Percentiles rank a stretch among this genome's conserved stretches.
phyloP scores from a whole-genome alignment of 2,888 invertebrate species.

The Drosophila nigricruria region DNA sequence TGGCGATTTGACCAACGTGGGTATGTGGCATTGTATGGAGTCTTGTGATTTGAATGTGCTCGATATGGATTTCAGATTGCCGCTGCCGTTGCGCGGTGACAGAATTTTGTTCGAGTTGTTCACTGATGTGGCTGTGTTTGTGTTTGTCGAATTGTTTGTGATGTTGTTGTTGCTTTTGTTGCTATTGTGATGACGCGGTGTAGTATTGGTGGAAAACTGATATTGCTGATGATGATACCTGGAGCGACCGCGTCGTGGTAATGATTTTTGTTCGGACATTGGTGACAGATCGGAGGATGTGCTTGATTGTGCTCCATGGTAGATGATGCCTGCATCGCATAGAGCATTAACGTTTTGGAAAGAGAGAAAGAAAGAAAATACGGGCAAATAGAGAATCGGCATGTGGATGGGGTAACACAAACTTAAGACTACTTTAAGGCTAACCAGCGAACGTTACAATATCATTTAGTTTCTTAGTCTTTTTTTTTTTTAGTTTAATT shows the following conservation, averaged over 20 bases:
- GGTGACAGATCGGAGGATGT: constrained; percentile 92
- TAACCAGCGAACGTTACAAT: constrained; percentile 31
- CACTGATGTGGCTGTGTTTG: constrained; percentile 67
- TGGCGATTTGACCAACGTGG: constrained; percentile 84
- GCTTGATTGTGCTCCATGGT: constrained; percentile 91
- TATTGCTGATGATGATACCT: constrained; percentile 87
- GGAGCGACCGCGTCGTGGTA: constrained; percentile 90
- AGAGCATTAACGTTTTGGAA: constrained; percentile 38
- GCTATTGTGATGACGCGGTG: constrained; percentile 86
- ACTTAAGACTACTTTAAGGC: constrained; percentile 49
- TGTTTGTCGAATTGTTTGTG: constrained; percentile 68
- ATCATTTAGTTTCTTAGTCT: constrained; percentile 4
- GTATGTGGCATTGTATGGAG: constrained; percentile 85
- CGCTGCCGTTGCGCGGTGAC: constrained; percentile 83
- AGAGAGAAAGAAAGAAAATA: constrained; percentile 72
- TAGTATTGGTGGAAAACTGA: constrained; percentile 86
- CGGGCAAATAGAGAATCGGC: constrained; percentile 68
- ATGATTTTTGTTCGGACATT: constrained; percentile 91
- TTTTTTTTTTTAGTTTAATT: constrained; percentile 40
- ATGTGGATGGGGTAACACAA: constrained; percentile 42
- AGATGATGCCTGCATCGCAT: constrained; percentile 88
- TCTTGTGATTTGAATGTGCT: constrained; percentile 85
- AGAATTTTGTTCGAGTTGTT: constrained; percentile 83
- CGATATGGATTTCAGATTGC: constrained; percentile 84
- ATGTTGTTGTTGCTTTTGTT: constrained; percentile 81